Evolutionary conservation across 1,140 invertebrate species (phyloP), one percentile per base, ranked within the genome.

Genomic region (Drosophila pruinosa): DNA sequence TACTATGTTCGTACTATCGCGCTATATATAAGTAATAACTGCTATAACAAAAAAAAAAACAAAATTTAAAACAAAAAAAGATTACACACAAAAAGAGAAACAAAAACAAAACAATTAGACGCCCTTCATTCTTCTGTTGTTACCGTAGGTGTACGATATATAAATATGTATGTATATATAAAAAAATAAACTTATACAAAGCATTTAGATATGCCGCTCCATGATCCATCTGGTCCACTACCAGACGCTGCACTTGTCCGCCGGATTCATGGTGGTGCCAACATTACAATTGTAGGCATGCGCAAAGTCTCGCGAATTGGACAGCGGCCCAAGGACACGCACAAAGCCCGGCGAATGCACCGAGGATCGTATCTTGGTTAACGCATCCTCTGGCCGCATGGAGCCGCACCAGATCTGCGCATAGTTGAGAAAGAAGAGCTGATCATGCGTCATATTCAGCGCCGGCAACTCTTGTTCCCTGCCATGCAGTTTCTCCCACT

Each of bases 381-480:
- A 92, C 45, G 98, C 97, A 80, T 99, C 98, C 92, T 99, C 97
- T 3, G 97, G 97, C 73, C 98, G 93, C 97, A 98, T 99, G 0
- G 97, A 96, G 4, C 98, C 98, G 90, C 98, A 99, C 98, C 98
- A 99, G 43, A 99, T 99, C 76, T 94, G 93, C 7, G 97, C 97
- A 90, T 97, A 98, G 90, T 97, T 98, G 1, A 98, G 92, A 89
- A 97, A 98, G 91, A 97, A 97, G 3, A 97, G 92, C 91, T 97
- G 97, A 91, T 97, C 95, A 79, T 97, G 96, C 1, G 95, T 96
- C 41, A 97, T 92, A 83, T 97, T 95, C 1, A 97, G 91, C 1
- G 96, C 97, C 0, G 97, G 97, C 19, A 97, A 91, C 38, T 93
- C 92, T 2, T 94, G 93, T 78, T 97, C 96, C 69, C 94, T 92